Base-by-base conservation (phyloP, 1,140 invertebrate species). In the Forficula auricularia region DNA sequence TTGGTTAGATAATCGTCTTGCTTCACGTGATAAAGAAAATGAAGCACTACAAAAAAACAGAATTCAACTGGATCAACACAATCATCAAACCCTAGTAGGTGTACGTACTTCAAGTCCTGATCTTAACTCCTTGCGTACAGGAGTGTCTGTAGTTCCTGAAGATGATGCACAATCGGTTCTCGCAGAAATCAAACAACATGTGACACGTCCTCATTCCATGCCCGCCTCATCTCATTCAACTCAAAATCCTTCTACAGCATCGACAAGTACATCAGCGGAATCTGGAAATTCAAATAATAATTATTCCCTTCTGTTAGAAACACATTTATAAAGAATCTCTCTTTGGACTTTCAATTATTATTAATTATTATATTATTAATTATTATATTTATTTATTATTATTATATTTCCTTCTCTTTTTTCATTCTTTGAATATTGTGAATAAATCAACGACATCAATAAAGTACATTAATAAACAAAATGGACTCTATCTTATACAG, bases 61-160 rank as follows among this genome's bases (percentile, higher is more conserved):
- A 60, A 57, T 58, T 64, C 43, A 57, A 53, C 20, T 59, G 61
- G 43, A 15, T 50, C 15, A 42, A 49, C 22, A 43, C 34, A 15
- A 45, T 33, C 18, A 36, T 40, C 18, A 61, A 64, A 48, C 65
- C 64, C 38, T 63, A 60, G 22, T 64, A 63, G 41, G 68, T 35
- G 49, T 73, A 3, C 53, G 72, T 42, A 75, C 72, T 0, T 73
- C 71, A 46, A 75, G 72, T 3, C 73, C 73, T 6, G 73, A 76
- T 55, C 54, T 76, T 3, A 72, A 68, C 50, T 61, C 62, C 48
- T 43, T 64, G 50, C 45, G 67, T 51, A 48, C 59, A 47, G 31
- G 9, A 12, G 33, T 16, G 3, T n/a, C n/a, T n/a, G n/a, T n/a
- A n/a, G n/a, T n/a, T n/a, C n/a, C n/a, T n/a, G 16, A 15, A n/a